A percentile compares a stretch with the other conserved stretches of the same genome.
phyloP scores from a whole-genome alignment of 2,113 vertebrate genomes.

The Apteryx mantelli region DNA sequence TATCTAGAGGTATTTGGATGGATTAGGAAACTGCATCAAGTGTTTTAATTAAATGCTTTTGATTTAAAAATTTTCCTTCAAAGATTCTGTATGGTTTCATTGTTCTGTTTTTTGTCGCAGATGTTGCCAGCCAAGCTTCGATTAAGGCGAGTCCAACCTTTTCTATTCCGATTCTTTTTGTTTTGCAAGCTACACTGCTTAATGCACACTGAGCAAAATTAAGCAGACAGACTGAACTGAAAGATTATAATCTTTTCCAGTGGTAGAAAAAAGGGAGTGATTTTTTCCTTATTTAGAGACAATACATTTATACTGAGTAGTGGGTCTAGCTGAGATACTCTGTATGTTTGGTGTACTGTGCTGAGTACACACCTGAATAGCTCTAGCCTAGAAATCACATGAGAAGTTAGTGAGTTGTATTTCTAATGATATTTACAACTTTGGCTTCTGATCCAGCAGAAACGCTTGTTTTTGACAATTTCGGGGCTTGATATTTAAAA shows the following conservation, averaged over 20 bases:
- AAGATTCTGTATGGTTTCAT: slow-evolving; percentile 32
- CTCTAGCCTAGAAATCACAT: neutral
- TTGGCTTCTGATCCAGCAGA: neutral
- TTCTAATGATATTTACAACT: slow-evolving; percentile 14
- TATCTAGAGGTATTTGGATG: slow-evolving; percentile 37
- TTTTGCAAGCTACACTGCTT: slow-evolving; percentile 10
- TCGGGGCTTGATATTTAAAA: neutral
- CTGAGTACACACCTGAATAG: neutral
- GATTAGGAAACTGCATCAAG: slow-evolving; percentile 31
- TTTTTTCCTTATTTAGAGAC: neutral
- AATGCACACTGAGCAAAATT: slow-evolving; percentile 8
- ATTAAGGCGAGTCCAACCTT: slow-evolving; percentile 65
- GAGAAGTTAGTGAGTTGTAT: neutral
- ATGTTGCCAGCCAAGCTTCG: slow-evolving; percentile 67
- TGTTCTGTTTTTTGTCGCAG: slow-evolving; percentile 44
- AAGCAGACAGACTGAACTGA: neutral
- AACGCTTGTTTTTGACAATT: neutral
- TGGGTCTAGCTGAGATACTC: neutral
- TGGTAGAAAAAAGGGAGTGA: neutral
- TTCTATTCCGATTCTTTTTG: slow-evolving; percentile 47
- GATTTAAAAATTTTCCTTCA: slow-evolving; percentile 21
- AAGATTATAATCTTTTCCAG: neutral
- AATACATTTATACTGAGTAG: neutral
- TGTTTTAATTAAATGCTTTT: slow-evolving; percentile 48
- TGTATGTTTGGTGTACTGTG: neutral